Percentiles rank a stretch among this genome's conserved stretches.
Evolutionary conservation across 2,888 invertebrate genomes (phyloP).

Genomic region (Reticulitermes lucifugus): DNA sequence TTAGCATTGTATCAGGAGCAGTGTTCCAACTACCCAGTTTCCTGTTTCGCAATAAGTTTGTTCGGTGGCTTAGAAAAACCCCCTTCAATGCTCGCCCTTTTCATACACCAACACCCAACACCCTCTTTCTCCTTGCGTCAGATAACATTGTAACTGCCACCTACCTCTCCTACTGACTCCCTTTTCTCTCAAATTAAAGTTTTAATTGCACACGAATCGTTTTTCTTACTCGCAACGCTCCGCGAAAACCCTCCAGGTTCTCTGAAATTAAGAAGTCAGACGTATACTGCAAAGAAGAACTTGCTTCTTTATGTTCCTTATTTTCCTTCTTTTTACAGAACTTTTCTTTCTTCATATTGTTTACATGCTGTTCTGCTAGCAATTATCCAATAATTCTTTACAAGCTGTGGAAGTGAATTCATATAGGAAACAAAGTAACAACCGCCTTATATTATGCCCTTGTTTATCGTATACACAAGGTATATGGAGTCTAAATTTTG

Average conservation of each 20-base stretch:
- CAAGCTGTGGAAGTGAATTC: neutral
- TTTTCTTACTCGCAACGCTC: constrained; percentile 36
- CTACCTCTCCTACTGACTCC: neutral
- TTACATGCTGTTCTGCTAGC: constrained; percentile 22
- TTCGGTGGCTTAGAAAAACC: neutral
- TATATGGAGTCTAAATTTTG: too few relatives aligned
- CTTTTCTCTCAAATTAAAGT: constrained; percentile 48
- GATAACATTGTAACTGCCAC: constrained; percentile 29
- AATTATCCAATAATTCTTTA: constrained; percentile 20
- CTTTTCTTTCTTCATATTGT: constrained; percentile 6
- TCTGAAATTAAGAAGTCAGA: constrained; percentile 35
- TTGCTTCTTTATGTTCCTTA: neutral
- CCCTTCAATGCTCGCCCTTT: neutral
- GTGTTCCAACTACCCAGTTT: neutral
- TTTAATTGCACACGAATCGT: constrained; percentile 50
- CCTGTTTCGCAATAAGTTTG: neutral
- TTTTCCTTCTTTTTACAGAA: neutral
- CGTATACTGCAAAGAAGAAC: constrained; percentile 22
- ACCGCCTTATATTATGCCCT: neutral
- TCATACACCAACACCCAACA: neutral
- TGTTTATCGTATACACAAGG: too few relatives aligned
- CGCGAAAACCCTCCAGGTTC: constrained; percentile 24
- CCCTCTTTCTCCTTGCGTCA: neutral
- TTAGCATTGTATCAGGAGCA: constrained; percentile 23
- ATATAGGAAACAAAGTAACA: neutral